phyloP scores from a whole-genome alignment of 2,113 vertebrate genomes.

The Passer montanus region DNA sequence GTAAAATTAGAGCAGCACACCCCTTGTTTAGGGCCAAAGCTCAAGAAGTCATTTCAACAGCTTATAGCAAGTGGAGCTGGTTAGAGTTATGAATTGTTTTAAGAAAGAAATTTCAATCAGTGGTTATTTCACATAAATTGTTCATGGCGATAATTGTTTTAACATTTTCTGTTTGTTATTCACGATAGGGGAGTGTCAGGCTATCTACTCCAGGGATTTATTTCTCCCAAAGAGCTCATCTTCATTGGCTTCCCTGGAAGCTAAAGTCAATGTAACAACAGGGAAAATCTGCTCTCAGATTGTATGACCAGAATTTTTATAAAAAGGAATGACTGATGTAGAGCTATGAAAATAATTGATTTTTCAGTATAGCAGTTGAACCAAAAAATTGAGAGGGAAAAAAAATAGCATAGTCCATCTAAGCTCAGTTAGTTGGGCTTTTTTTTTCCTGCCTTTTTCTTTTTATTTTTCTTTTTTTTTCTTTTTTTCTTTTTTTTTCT shows the following conservation, averaged over 20 bases:
- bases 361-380: constrained; percentile 11
- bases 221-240: constrained; percentile 13
- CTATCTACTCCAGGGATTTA: not conserved
- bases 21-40: not conserved
- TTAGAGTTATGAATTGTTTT: not conserved
- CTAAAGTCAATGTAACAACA: constrained; percentile 31
- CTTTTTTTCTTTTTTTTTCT: not conserved
- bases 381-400: not conserved
- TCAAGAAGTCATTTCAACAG: not conserved
- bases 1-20: not conserved
- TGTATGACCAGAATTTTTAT: constrained; percentile 32
- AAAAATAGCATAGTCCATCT: constrained; percentile 16
- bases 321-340: constrained; percentile 33
- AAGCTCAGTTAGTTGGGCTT: not conserved
- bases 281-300: constrained; percentile 32
- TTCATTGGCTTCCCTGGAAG: not conserved
- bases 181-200: not conserved
- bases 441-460: not conserved
- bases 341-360: constrained; percentile 52
- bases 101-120: not conserved
- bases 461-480: not conserved
- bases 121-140: not conserved
- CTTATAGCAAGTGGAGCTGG: not conserved
- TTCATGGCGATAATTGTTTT: constrained; percentile 3
- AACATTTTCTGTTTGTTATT: constrained; percentile 29